Percentiles rank a stretch among this genome's conserved stretches.
Conservation (phyloP, 2,113 vertebrate species). For the Phylloscopus trochiloides region DNA sequence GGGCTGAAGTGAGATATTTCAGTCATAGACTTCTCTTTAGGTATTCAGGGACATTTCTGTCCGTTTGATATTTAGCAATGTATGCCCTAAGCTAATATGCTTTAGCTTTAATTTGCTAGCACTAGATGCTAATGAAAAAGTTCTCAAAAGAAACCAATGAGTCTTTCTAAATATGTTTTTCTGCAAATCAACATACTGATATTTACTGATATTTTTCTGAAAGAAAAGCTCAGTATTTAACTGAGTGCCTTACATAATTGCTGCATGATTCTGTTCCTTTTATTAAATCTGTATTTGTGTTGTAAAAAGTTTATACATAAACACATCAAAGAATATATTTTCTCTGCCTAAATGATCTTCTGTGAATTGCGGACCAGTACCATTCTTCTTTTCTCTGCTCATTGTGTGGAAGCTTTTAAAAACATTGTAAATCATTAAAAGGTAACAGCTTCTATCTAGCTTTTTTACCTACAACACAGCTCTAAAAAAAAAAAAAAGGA, state of each 20-base stretch:
- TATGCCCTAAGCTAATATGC: neutral
- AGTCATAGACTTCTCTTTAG: neutral
- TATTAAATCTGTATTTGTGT: neutral
- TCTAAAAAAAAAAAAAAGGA: neutral
- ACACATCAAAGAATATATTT: neutral
- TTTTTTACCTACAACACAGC: slow-evolving; percentile 18
- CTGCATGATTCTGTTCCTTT: neutral
- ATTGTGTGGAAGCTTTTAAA: slow-evolving; percentile 15
- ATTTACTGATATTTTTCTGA: neutral
- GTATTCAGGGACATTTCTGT: neutral
- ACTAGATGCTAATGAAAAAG: neutral
- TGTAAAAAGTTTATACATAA: neutral
- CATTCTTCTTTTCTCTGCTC: neutral
- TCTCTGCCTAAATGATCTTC: neutral
- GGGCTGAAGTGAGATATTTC: neutral
- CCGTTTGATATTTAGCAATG: neutral
- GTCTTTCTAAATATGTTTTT: neutral
- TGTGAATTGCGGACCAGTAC: neutral
- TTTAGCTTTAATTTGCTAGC: neutral
- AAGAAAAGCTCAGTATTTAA: neutral
- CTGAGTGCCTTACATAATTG: neutral
- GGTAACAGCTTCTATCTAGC: slow-evolving; percentile 21
- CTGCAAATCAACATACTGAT: neutral
- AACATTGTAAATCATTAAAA: slow-evolving; percentile 44
- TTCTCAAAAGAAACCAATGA: neutral